These are phyloP conservation scores for Suncus etruscus DNA, from an alignment of 2,113 vertebrate genomes.

Conservation along the genomic window DNA sequence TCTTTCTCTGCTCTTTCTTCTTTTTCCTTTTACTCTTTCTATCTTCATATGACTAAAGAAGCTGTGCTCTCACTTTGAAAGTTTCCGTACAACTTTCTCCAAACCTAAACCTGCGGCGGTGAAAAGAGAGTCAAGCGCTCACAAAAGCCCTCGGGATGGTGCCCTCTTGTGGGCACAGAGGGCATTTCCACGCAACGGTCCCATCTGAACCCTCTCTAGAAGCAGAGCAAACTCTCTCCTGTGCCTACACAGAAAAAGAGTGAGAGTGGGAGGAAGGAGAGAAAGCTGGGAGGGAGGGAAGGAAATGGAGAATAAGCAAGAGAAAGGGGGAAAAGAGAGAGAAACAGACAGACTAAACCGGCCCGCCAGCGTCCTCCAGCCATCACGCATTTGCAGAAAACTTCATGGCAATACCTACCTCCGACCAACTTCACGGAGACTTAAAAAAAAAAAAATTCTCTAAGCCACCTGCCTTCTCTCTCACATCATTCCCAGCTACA, in stretches of 20 bases:
- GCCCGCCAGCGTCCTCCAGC: conserved; percentile 58
- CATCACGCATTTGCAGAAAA: conserved; percentile 77
- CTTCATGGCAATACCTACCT: conserved; percentile 86
- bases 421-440: conserved; percentile 86
- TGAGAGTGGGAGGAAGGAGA: neutral
- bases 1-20: neutral
- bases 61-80: conserved; percentile 87
- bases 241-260: neutral
- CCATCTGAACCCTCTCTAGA: conserved; percentile 55
- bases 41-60: conserved; percentile 79
- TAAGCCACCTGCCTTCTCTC: conserved; percentile 79
- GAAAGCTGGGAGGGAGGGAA: neutral
- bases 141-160: conserved; percentile 85
- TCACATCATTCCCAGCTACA: conserved; percentile 68
- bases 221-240: neutral
- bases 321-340: no score
- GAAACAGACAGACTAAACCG: neutral
- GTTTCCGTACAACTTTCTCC: conserved; percentile 89
- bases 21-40: conserved; percentile 56
- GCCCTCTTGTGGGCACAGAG: conserved; percentile 91
- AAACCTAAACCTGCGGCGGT: conserved; percentile 73
- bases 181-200: conserved; percentile 82
- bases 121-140: conserved; percentile 42
- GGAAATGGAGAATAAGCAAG: neutral
- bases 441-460: conserved; percentile 64